Evolutionary conservation across 2,113 vertebrate species (phyloP).

Genomic region (Microtus oregoni): DNA sequence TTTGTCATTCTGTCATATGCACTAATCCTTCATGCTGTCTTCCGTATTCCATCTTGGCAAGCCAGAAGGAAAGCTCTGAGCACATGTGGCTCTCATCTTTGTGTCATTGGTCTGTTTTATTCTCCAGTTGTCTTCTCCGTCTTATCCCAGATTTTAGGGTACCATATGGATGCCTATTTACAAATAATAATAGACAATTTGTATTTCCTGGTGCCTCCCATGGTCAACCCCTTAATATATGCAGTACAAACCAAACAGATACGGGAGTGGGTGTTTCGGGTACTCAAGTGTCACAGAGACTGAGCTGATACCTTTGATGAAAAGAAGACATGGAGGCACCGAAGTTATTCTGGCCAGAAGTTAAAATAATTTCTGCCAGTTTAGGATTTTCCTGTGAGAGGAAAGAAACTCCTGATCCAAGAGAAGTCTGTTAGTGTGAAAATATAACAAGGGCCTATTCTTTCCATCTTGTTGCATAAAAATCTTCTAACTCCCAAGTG

Average conservation of each 20-base stretch:
- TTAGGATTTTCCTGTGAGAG: background rate
- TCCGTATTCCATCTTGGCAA: slow-evolving; percentile 28
- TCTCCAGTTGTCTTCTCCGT: slow-evolving; percentile 58
- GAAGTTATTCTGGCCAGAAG: background rate
- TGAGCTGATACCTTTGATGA: background rate
- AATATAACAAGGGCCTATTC: background rate
- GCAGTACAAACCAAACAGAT: slow-evolving; percentile 45
- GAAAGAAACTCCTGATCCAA: background rate
- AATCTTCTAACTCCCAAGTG: background rate
- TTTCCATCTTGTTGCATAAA: background rate
- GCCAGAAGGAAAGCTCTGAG: slow-evolving; percentile 71
- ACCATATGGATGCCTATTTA: background rate
- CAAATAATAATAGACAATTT: slow-evolving; percentile 77
- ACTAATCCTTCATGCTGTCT: slow-evolving; percentile 57
- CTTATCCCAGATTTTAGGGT: slow-evolving; percentile 55
- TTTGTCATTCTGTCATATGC: slow-evolving; percentile 67
- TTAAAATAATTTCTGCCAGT: background rate
- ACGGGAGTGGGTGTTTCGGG: background rate
- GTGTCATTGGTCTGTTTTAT: slow-evolving; percentile 68
- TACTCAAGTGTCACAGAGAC: slow-evolving; percentile 3
- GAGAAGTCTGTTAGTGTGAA: background rate
- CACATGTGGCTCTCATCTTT: slow-evolving; percentile 76
- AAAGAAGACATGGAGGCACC: background rate
- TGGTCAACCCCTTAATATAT: slow-evolving; percentile 62
- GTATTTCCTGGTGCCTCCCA: slow-evolving; percentile 65